Evolutionary conservation across 2,888 invertebrate species (phyloP), one percentile per base, ranked within the genome.

Genomic region (Neoitamus cyanurus): DNA sequence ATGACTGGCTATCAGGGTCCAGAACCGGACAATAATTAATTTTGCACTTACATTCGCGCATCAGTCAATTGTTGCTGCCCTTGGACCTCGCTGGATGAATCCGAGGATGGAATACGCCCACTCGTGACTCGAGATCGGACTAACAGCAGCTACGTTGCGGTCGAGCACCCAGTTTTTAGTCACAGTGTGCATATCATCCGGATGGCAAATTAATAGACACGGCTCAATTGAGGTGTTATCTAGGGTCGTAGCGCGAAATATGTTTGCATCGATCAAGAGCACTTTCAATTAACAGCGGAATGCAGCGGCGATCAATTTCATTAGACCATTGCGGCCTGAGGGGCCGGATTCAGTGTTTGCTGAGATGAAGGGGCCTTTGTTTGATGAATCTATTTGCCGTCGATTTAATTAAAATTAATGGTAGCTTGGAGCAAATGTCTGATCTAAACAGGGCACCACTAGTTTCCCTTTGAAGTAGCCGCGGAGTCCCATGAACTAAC

Each of bases 11-110:
- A 73, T 73, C 73, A 73, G 31, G 15, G 36, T 20, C 73, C 20
- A 73, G 20, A 31, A 34, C n/a, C 9, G 37, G 31, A 9, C 36
- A 34, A 15, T 73, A 73, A 73, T 73, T 73, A 73, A 73, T 73
- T 34, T 31, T 36, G 31, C 73, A 73, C 13, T 73, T 73, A 36
- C 5, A n/a, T 73, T 34, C 73, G 73, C 73, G 9, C 20, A 36
- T 73, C 73, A 73, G 15, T 73, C 73, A 73, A 58, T 58, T 58
- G 58, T 7, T 58, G 11, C 58, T 58, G 58, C 58, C 58, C 58
- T 58, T 58, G 58, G 58, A 20, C 58, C 9, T 25, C 25, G 25
- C 15, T 58, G 20, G 58, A 25, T 20, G 9, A 9, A 58, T 58
- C 20, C 58, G 58, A 15, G 58, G 11, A 25, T 58, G 20, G 20